Percentiles rank a stretch among this genome's conserved stretches.
These are phyloP conservation scores for Triplophysa tibetana DNA, from an alignment of 2,113 vertebrate species.

Conservation along the genomic window DNA sequence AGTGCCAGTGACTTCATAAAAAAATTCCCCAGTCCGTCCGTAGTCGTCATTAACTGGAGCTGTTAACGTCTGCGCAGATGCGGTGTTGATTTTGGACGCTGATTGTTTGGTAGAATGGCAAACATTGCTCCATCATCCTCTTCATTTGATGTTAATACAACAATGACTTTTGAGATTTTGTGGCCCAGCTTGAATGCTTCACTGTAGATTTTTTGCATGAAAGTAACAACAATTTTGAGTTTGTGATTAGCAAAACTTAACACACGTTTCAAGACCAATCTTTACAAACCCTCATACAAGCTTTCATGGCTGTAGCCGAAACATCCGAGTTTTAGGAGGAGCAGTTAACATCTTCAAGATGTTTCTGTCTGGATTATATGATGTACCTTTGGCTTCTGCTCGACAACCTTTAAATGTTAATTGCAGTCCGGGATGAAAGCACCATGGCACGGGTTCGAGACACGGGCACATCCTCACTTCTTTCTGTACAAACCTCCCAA, in stretches of 20 bases:
- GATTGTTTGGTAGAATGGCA: constrained; percentile 17
- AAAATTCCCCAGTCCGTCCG: constrained; percentile 56
- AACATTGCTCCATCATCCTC: constrained; percentile 15
- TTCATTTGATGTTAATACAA: constrained; percentile 14
- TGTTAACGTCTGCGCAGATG: constrained; percentile 15
- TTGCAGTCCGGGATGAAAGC: neutral
- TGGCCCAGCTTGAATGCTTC: no score
- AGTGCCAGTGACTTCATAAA: constrained; percentile 56
- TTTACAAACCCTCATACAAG: no score
- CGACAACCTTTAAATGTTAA: neutral
- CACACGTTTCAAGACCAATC: constrained; percentile 1
- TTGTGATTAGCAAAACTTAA: neutral
- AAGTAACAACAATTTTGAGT: no score
- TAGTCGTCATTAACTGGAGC: constrained; percentile 42
- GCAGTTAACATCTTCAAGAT: constrained; percentile 37
- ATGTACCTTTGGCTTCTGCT: constrained; percentile 14
- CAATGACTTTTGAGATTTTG: neutral
- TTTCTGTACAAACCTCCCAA: neutral
- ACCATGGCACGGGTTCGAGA: neutral
- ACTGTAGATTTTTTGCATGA: no score
- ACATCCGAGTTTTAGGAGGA: constrained; percentile 13
- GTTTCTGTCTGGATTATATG: constrained; percentile 1
- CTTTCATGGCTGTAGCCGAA: constrained; percentile 6
- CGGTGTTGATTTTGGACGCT: constrained; percentile 3
- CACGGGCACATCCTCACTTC: neutral